Conservation (phyloP, 2,888 invertebrate species). For the Apantesis nais region DNA sequence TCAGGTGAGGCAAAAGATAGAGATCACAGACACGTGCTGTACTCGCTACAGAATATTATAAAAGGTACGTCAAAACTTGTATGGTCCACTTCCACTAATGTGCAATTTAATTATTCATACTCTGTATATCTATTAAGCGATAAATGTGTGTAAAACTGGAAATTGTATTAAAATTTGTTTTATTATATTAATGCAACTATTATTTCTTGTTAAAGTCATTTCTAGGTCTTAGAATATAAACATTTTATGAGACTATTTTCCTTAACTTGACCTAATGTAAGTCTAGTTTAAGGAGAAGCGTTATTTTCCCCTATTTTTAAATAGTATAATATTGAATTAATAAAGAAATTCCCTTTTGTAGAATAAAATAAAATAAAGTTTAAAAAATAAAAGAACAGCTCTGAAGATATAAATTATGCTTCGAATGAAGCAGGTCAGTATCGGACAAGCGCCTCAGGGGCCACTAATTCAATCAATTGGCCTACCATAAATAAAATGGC, state of each 20-base stretch:
- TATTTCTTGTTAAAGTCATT: not conserved
- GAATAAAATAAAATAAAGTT: conserved; percentile 35
- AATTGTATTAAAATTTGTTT: not conserved
- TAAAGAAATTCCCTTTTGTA: too few relatives aligned
- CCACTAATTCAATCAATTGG: conserved; percentile 84
- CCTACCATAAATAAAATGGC: conserved; percentile 79
- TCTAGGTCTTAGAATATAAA: too few relatives aligned
- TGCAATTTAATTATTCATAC: not conserved
- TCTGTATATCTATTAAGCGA: too few relatives aligned
- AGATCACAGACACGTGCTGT: conserved; percentile 75
- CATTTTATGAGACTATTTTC: too few relatives aligned
- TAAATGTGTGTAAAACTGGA: not conserved
- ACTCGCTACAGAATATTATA: conserved; percentile 35
- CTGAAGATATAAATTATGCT: conserved; percentile 72
- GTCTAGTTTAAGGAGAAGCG: not conserved
- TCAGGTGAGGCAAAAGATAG: conserved; percentile 71
- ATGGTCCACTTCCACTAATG: not conserved
- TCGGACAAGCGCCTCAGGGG: conserved; percentile 76
- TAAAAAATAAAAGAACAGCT: conserved; percentile 59
- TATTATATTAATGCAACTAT: not conserved
- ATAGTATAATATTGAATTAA: too few relatives aligned
- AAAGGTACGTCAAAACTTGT: not conserved
- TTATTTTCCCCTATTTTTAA: too few relatives aligned
- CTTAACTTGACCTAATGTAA: not conserved
- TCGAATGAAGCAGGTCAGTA: conserved; percentile 67